Percentiles rank a stretch among this genome's conserved stretches.
Conservation (phyloP, 2,113 vertebrate genomes). For the Cygnus buccinator region DNA sequence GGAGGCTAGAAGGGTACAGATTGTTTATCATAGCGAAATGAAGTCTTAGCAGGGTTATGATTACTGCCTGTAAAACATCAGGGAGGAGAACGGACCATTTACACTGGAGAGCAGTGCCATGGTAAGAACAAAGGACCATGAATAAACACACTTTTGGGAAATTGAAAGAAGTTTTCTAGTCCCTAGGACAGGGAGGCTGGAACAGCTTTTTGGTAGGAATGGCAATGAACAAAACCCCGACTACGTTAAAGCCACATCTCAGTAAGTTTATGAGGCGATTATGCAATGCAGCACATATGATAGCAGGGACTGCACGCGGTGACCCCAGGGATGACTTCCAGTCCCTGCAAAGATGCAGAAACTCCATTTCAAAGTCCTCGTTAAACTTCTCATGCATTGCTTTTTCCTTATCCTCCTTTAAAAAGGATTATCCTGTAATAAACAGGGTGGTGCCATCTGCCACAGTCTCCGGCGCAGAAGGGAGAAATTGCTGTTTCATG, state of each 20-base stretch:
- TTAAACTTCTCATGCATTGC: conserved; percentile 31
- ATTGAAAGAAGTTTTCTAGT: neutral
- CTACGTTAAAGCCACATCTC: neutral
- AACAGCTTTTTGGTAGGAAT: neutral
- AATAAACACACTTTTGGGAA: neutral
- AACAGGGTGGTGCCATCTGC: conserved; percentile 66
- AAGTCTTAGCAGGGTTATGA: conserved; percentile 20
- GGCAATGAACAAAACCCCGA: neutral
- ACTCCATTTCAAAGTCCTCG: conserved; percentile 5
- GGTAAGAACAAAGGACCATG: neutral
- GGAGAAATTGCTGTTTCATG: conserved; percentile 53
- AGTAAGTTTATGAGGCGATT: neutral
- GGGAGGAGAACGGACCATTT: neutral
- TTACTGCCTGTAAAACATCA: neutral
- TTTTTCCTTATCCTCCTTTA: conserved; percentile 30
- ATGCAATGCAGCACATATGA: neutral
- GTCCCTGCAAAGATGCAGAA: neutral
- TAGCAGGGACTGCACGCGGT: neutral
- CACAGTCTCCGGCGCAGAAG: conserved; percentile 53
- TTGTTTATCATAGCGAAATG: conserved; percentile 18
- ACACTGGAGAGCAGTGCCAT: neutral
- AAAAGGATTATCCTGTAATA: conserved; percentile 58
- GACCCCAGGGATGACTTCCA: neutral
- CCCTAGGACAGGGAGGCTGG: neutral
- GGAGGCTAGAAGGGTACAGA: neutral